Percentiles rank a stretch among this genome's conserved stretches.
These are phyloP conservation scores for Liolophura sinensis DNA, from an alignment of 1,140 invertebrate genomes.

Conservation along the genomic window DNA sequence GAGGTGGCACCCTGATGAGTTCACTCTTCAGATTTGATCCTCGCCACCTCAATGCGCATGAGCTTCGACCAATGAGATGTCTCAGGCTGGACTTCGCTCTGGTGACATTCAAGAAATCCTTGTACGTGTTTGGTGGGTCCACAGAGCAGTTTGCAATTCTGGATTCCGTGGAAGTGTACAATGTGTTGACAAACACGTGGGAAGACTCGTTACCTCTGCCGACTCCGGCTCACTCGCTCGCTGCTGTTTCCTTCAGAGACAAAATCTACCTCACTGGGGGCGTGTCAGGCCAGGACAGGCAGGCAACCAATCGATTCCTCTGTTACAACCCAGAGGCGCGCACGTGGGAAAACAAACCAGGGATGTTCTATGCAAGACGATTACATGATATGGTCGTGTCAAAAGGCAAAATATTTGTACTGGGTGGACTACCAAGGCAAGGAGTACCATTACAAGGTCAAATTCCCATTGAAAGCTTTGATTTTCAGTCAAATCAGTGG, in stretches of 20 bases:
- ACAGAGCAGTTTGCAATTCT: conserved; percentile 88
- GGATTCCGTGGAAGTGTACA: conserved; percentile 79
- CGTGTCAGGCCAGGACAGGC: conserved; percentile 43
- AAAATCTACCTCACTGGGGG: conserved; percentile 55
- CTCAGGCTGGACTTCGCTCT: conserved; percentile 51
- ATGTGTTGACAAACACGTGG: conserved; percentile 80
- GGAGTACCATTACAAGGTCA: conserved; percentile 48
- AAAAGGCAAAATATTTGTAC: conserved; percentile 43
- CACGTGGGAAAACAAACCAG: conserved; percentile 44
- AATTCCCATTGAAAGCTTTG: conserved; percentile 54
- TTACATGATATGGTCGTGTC: conserved; percentile 53
- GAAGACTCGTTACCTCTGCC: conserved; percentile 75
- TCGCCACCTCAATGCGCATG: conserved; percentile 49
- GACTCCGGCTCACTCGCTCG: conserved; percentile 49
- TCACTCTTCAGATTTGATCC: conserved; percentile 55
- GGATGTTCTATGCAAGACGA: conserved; percentile 53
- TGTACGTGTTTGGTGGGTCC: conserved; percentile 93
- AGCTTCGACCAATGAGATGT: conserved; percentile 47
- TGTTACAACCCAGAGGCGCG: conserved; percentile 38
- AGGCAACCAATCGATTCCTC: conserved; percentile 46
- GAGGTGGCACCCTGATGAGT: conserved; percentile 52
- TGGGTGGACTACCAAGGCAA: conserved; percentile 52
- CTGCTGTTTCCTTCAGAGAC: conserved; percentile 31
- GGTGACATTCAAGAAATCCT: conserved; percentile 72
- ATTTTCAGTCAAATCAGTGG: conserved; percentile 49